Evolutionary conservation across 2,888 invertebrate genomes (phyloP).

Genomic region (Ischnus inquisitorius): DNA sequence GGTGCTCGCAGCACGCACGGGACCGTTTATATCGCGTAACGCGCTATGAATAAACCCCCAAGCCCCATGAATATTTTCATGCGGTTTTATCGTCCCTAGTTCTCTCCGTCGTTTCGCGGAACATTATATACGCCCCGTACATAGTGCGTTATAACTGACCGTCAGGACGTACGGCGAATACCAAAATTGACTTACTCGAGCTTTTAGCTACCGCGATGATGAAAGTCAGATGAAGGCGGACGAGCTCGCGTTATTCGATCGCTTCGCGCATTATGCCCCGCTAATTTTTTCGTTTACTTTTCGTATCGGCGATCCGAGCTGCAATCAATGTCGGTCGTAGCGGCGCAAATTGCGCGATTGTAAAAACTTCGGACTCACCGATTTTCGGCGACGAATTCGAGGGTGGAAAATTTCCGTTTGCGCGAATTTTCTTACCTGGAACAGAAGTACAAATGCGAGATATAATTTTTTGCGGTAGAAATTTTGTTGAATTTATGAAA

Average conservation of each 20-base stretch:
- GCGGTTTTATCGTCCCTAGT: constrained; percentile 60
- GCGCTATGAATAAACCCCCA: constrained; percentile 67
- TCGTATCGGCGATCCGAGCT: too few relatives aligned
- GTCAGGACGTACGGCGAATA: constrained; percentile 44
- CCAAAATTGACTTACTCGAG: constrained; percentile 24
- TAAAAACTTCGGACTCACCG: constrained; percentile 30
- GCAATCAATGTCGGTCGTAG: too few relatives aligned
- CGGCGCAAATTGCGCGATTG: not conserved
- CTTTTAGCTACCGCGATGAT: constrained; percentile 15
- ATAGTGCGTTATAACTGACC: constrained; percentile 55
- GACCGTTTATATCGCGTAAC: constrained; percentile 70
- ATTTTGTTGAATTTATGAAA: not conserved
- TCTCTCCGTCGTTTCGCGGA: constrained; percentile 44
- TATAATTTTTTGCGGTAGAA: not conserved
- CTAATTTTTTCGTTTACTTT: not conserved
- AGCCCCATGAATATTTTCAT: constrained; percentile 70
- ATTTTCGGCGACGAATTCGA: not conserved
- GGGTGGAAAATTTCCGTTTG: not conserved
- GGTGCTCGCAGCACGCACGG: constrained; percentile 55
- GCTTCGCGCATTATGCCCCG: not conserved
- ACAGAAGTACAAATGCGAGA: constrained; percentile 6
- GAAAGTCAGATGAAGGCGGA: not conserved
- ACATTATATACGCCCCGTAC: constrained; percentile 33
- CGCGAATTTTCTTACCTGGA: constrained; percentile 38
- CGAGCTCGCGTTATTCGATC: not conserved